phyloP scores from a whole-genome alignment of 2,113 vertebrate species.

The Natator depressus region DNA sequence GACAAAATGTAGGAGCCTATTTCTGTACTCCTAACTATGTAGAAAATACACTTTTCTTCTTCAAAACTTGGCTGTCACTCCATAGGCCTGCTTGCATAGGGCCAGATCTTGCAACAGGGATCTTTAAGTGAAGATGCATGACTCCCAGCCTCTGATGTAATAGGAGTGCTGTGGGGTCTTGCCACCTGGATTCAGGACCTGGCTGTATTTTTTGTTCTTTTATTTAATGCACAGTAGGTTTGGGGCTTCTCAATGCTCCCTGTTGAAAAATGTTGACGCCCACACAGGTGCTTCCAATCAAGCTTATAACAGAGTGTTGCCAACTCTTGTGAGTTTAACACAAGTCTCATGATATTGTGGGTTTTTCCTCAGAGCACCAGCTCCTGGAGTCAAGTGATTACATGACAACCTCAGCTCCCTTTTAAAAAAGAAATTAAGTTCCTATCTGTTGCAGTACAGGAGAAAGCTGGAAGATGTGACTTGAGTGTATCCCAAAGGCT shows the following conservation, averaged over 20 bases:
- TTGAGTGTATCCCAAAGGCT: fast-evolving
- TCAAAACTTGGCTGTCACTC: neutral
- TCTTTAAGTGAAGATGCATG: neutral
- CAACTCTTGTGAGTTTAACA: neutral
- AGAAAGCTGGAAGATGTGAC: neutral
- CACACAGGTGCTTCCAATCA: neutral
- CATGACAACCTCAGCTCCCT: neutral
- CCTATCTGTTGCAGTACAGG: neutral
- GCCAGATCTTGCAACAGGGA: neutral
- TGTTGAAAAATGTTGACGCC: neutral
- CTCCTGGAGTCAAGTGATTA: neutral
- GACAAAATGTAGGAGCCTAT: neutral
- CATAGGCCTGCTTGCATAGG: neutral
- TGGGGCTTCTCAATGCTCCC: neutral
- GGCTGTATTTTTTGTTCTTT: neutral
- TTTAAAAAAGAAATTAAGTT: neutral
- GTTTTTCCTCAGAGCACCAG: neutral
- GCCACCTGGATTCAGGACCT: neutral
- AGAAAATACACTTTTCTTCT: neutral
- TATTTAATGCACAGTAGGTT: neutral
- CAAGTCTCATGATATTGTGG: neutral
- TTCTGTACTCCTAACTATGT: neutral
- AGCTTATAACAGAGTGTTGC: neutral
- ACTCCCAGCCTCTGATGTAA: neutral
- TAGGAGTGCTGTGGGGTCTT: neutral